These are phyloP conservation scores for Pseudorhombus dupliciocellatus DNA, from an alignment of 2,113 vertebrate genomes.

Conservation along the genomic window DNA sequence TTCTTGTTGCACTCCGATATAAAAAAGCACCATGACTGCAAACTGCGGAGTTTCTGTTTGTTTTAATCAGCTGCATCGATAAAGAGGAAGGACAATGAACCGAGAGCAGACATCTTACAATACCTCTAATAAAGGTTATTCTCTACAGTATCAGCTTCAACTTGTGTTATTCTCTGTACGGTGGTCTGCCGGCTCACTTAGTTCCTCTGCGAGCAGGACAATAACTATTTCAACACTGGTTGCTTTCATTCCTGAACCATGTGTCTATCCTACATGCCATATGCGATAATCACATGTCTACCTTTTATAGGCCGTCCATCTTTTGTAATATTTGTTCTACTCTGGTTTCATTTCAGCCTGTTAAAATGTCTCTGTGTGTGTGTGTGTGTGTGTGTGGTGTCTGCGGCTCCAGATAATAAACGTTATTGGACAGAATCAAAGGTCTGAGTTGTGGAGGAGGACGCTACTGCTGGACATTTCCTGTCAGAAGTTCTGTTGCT, in stretches of 20 bases:
- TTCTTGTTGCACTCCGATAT: too few relatives aligned
- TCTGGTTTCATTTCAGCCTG: background rate
- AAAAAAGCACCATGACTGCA: too few relatives aligned
- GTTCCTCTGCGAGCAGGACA: too few relatives aligned
- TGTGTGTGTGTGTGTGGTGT: background rate
- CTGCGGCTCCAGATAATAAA: conserved; percentile 33
- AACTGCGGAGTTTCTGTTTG: background rate
- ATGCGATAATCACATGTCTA: background rate
- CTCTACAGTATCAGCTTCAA: background rate
- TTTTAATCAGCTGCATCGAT: conserved; percentile 36
- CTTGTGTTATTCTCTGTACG: background rate
- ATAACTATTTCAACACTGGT: background rate
- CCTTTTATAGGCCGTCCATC: background rate
- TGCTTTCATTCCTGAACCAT: background rate
- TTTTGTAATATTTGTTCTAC: background rate
- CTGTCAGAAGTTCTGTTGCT: conserved; percentile 16
- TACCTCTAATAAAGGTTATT: conserved; percentile 3
- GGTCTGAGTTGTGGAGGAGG: conserved; percentile 20
- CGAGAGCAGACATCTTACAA: conserved; percentile 10
- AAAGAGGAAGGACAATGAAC: conserved; percentile 22
- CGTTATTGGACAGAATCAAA: conserved; percentile 45
- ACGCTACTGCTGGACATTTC: conserved; percentile 43
- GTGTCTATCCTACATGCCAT: background rate
- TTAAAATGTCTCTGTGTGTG: background rate
- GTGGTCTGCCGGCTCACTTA: too few relatives aligned